phyloP scores from a whole-genome alignment of 2,888 invertebrate species.

The Cremastinae sp. region DNA sequence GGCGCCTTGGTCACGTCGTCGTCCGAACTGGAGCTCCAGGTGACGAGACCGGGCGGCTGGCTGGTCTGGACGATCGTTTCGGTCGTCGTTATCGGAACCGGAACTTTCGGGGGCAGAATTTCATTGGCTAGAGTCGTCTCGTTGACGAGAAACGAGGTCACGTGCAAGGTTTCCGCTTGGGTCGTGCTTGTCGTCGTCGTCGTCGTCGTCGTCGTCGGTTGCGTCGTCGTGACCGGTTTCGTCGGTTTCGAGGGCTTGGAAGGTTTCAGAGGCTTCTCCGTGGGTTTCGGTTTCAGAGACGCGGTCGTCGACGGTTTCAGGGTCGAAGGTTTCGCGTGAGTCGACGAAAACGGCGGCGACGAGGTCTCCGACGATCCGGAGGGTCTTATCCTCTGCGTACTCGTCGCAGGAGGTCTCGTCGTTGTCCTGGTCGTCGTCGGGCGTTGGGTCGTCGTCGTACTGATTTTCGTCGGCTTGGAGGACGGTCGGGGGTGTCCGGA shows the following conservation, averaged over 20 bases:
- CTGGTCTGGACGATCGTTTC: slow-evolving; percentile 70
- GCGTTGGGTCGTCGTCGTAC: slow-evolving; percentile 59
- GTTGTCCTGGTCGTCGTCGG: slow-evolving; percentile 49
- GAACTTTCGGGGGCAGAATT: slow-evolving; percentile 59
- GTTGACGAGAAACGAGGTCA: slow-evolving; percentile 52
- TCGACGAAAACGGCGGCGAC: slow-evolving; percentile 24
- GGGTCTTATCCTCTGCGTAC: slow-evolving; percentile 53
- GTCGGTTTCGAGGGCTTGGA: slow-evolving; percentile 39
- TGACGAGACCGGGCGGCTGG: slow-evolving; percentile 79
- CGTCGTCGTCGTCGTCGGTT: slow-evolving; percentile 32
- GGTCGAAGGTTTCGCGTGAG: slow-evolving; percentile 76
- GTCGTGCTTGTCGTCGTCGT: slow-evolving; percentile 62
- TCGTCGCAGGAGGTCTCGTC: slow-evolving; percentile 36
- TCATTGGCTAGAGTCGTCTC: slow-evolving; percentile 65
- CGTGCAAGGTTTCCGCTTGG: slow-evolving; percentile 54
- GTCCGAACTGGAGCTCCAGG: slow-evolving; percentile 81
- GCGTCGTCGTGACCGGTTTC: slow-evolving; percentile 46
- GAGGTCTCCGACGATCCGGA: slow-evolving; percentile 18
- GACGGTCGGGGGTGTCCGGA: slow-evolving; percentile 63
- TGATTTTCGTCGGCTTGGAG: slow-evolving; percentile 46
- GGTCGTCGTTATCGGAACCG: slow-evolving; percentile 62
- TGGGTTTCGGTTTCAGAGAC: slow-evolving; percentile 55
- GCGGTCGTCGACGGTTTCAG: slow-evolving; percentile 63
- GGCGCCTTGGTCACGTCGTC: slow-evolving; percentile 72
- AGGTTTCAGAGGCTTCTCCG: slow-evolving; percentile 56